Evolutionary conservation across 2,113 vertebrate genomes (phyloP), one percentile per base, ranked within the genome.

Genomic region (Festucalex cinctus): DNA sequence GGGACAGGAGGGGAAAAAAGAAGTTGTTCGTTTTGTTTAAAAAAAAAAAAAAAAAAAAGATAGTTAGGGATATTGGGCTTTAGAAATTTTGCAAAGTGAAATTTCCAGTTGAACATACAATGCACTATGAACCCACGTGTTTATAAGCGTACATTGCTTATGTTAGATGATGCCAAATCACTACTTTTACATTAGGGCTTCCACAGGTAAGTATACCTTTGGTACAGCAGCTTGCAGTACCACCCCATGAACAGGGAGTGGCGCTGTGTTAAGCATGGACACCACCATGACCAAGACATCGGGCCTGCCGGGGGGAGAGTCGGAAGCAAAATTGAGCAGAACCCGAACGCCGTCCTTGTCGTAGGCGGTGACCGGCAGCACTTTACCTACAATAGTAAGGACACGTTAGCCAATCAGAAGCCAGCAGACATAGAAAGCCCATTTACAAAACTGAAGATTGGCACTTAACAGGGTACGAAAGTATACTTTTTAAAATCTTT

Each of bases 221-320:
- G 97, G 97, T 26, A 98, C 96, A 0, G 96, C 96, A 0, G 95
- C 95, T 85, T 98, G 97, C 68, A 98, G 91, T 59, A 95, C 76
- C 1, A 98, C 92, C 83, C 90, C 93, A 69, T 80, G 91, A 57
- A 99, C 85, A 0, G 94, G 91, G 19, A 96, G 83, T 0, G 96
- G 94, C 0, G 96, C 96, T 0, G 96, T 98, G 37, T 96, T 99
- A 26, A 98, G 89, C 94, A 94, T 94, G 0, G 97, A 98, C 12
- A 98, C 94, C 16, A 99, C 95, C 66, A 98, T 94, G 0, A 99
- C 95, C 9, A 98, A 87, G 58, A 98, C 94, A 0, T 98, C 96
- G 0, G 93, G 85, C 36, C 95, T 80, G 0, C 94, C 92, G 0
- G 93, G 93, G 0, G 96, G 97, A 26, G 94, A 94, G 76, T 98